phyloP scores from a whole-genome alignment of 2,888 invertebrate genomes.

The Gastracanthus pulcherrimus region DNA sequence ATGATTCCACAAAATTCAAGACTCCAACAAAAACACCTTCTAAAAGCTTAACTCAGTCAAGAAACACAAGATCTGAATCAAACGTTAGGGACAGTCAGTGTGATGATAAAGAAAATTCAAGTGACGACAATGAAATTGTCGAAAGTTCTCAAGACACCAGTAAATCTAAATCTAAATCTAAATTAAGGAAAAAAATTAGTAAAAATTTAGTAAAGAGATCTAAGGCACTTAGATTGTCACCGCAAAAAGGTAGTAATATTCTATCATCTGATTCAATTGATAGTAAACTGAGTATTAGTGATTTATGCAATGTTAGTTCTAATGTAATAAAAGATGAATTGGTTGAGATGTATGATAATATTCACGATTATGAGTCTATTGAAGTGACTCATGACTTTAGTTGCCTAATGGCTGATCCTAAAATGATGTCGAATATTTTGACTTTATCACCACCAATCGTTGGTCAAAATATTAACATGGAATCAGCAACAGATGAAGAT shows the following conservation, averaged over 20 bases:
- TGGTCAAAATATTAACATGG: not conserved
- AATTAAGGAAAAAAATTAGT: slow-evolving; percentile 13
- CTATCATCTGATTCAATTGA: not conserved
- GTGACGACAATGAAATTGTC: slow-evolving; percentile 28
- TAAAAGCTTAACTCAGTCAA: not conserved
- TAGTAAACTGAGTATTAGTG: not conserved
- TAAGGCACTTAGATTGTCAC: not conserved
- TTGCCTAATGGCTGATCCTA: not conserved
- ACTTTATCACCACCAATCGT: not conserved
- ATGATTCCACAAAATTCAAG: not conserved
- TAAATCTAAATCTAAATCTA: slow-evolving; percentile 5
- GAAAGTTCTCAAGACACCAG: slow-evolving; percentile 32
- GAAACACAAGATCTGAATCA: not conserved
- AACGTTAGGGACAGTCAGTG: not conserved
- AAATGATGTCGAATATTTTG: not conserved
- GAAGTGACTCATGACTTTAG: slow-evolving; percentile 35
- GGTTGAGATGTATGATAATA: slow-evolving; percentile 6
- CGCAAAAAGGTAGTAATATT: not conserved
- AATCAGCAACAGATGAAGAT: not conserved
- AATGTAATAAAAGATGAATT: slow-evolving; percentile 37
- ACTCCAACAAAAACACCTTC: not conserved
- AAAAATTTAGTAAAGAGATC: not conserved
- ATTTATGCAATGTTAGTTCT: slow-evolving; percentile 4
- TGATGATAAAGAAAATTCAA: not conserved
- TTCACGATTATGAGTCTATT: slow-evolving; percentile 14